Evolutionary conservation across 2,888 invertebrate species (phyloP), one percentile per base, ranked within the genome.

Genomic region (Scrobipalpa atriplicella): DNA sequence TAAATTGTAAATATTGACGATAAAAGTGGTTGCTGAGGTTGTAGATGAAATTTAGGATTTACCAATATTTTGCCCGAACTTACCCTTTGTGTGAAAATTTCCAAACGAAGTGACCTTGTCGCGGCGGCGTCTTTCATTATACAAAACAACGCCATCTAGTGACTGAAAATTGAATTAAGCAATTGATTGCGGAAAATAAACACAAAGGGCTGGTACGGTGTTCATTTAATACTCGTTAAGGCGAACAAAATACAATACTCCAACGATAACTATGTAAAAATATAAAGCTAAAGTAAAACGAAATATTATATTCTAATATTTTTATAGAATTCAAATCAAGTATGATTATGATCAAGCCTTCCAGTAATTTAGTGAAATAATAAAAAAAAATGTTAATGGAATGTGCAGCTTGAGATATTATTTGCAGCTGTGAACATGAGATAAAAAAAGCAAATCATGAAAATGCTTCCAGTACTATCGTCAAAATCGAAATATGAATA

Each of bases 341-440:
- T 89, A 90, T 86, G 83, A 90, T 58, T 89, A 90, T 90, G 89
- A 92, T 87, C 88, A 84, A 92, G 92, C 92, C 92, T 92, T 92
- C 92, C 92, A 92, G 88, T 92, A 92, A 91, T 90, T 87, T 92
- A 92, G 92, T 87, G 83, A 88, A 87, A 78, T 84, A 81, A 78
- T 77, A 38, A 77, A 79, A 76, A 38, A 77, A 79, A 76, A 78
- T 79, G 75, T 81, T 78, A 77, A 77, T 78, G 72, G 83, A 67
- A 80, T 83, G 77, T 82, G 79, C 90, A 87, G 92, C 92, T 92
- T 90, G 75, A 80, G 78, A 81, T 75, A 84, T 86, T 76, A 79
- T 86, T 91, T 90, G 90, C 90, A 85, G 87, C 90, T 90, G 83
- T 87, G 78, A 86, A 88, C 89, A 64, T 64, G 39, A 41, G 38